Conservation (phyloP, 2,888 invertebrate species). For the Drosophila fungiperda region DNA sequence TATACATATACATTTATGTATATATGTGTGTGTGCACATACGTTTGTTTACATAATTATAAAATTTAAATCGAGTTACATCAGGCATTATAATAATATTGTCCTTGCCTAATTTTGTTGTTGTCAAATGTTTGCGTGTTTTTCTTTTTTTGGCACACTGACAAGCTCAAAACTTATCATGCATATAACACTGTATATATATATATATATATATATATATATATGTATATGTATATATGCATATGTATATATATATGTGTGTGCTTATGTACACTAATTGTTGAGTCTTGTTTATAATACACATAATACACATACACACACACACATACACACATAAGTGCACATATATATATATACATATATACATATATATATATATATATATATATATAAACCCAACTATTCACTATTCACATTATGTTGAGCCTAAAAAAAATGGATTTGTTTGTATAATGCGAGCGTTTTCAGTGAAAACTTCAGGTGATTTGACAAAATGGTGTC, state of each 20-base stretch:
- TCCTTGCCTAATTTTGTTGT: slow-evolving; percentile 46
- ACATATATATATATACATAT: slow-evolving; percentile 16
- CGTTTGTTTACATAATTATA: slow-evolving; percentile 1
- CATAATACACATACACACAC: slow-evolving; percentile 33
- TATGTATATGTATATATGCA: neutral
- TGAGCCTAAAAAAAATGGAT: slow-evolving; percentile 48
- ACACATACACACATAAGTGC: slow-evolving; percentile 4
- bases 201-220: slow-evolving; percentile 9
- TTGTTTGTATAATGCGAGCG: slow-evolving; percentile 67
- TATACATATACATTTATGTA: slow-evolving; percentile 7
- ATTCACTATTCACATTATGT: slow-evolving; percentile 57
- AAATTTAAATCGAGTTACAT: slow-evolving; percentile 13
- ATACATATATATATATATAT: slow-evolving; percentile 18
- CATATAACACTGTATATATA: slow-evolving; percentile 20
- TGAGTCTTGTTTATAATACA: slow-evolving; percentile 73
- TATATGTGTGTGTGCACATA: neutral
- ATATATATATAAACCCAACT: slow-evolving; percentile 6
- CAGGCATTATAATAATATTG: slow-evolving; percentile 13
- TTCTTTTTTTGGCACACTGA: slow-evolving; percentile 44
- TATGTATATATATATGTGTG: slow-evolving; percentile 21
- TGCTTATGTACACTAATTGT: slow-evolving; percentile 58
- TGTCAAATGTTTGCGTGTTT: slow-evolving; percentile 61
- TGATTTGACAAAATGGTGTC: slow-evolving; percentile 62
- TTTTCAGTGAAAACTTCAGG: slow-evolving; percentile 77
- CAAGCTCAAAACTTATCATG: slow-evolving; percentile 17